phyloP scores from a whole-genome alignment of 2,797 vertebrate species.

The Xerus rutilus region DNA sequence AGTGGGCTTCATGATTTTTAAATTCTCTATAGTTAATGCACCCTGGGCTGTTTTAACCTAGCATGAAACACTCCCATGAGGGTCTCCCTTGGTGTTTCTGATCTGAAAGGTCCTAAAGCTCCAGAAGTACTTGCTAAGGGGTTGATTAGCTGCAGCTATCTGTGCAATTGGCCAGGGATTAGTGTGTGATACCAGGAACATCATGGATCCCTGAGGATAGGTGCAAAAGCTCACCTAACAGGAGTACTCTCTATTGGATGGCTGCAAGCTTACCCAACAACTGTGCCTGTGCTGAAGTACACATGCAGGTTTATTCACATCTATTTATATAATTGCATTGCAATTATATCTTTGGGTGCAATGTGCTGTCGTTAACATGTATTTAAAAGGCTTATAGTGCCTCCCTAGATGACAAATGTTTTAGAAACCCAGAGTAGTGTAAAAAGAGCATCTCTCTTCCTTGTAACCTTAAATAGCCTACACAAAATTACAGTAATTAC shows the following conservation, averaged over 20 bases:
- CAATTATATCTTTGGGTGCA: not conserved
- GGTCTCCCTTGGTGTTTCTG: not conserved
- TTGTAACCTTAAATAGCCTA: not conserved
- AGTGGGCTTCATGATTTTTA: not conserved
- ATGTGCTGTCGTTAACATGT: not conserved
- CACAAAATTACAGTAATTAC: not conserved
- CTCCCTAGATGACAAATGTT: not conserved
- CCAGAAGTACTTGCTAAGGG: not conserved
- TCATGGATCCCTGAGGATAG: not conserved
- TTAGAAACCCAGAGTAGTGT: not conserved
- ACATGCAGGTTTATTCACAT: not conserved
- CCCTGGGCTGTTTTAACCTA: not conserved
- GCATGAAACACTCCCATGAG: fast-evolving
- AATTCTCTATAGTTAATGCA: not conserved
- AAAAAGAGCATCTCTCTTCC: not conserved
- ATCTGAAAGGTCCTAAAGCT: not conserved
- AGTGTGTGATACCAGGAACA: not conserved
- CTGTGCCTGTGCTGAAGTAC: not conserved
- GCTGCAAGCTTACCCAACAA: not conserved
- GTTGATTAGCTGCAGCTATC: not conserved
- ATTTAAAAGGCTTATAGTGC: not conserved
- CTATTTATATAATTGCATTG: too few species aligned
- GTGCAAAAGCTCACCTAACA: not conserved
- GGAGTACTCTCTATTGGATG: not conserved
- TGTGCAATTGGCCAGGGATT: not conserved